A percentile compares a stretch with the other conserved stretches of the same genome.
Evolutionary conservation across 2,888 invertebrate species (phyloP).

Genomic region (Griposia aprilina): DNA sequence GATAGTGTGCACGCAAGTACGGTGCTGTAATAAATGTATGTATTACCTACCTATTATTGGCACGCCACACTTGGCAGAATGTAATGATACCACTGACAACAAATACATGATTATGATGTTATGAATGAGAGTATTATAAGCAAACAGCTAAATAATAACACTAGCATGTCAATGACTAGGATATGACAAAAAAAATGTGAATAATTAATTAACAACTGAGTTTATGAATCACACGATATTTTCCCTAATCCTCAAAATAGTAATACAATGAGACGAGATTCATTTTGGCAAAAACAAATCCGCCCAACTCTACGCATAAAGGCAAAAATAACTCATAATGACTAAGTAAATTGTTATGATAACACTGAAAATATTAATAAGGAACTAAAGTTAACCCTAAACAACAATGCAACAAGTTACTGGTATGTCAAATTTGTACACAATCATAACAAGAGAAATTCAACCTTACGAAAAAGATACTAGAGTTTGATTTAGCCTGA

Average conservation of each 20-base stretch:
- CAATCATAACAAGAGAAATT: slow-evolving; percentile 32
- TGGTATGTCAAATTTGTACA: slow-evolving; percentile 70
- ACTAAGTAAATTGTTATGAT: slow-evolving; percentile 61
- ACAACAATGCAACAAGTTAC: slow-evolving; percentile 77
- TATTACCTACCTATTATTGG: no score
- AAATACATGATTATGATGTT: no score
- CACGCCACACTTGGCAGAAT: no score
- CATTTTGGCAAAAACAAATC: slow-evolving; percentile 23
- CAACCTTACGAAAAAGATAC: background rate
- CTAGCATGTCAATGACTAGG: no score
- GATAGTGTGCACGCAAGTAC: no score
- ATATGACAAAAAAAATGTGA: slow-evolving; percentile 10
- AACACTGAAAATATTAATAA: slow-evolving; percentile 73
- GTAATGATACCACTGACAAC: no score
- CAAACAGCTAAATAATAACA: background rate
- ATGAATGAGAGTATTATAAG: background rate
- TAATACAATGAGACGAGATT: background rate
- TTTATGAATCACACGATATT: background rate
- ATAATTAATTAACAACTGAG: background rate
- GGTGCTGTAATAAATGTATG: no score
- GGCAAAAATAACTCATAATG: slow-evolving; percentile 28
- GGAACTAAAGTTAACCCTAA: slow-evolving; percentile 75
- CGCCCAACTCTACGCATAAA: background rate
- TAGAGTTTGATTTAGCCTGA: slow-evolving; percentile 53
- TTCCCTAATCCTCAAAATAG: background rate